These are phyloP conservation scores for Euura lappo DNA, from an alignment of 1,140 invertebrate species.

Conservation along the genomic window DNA sequence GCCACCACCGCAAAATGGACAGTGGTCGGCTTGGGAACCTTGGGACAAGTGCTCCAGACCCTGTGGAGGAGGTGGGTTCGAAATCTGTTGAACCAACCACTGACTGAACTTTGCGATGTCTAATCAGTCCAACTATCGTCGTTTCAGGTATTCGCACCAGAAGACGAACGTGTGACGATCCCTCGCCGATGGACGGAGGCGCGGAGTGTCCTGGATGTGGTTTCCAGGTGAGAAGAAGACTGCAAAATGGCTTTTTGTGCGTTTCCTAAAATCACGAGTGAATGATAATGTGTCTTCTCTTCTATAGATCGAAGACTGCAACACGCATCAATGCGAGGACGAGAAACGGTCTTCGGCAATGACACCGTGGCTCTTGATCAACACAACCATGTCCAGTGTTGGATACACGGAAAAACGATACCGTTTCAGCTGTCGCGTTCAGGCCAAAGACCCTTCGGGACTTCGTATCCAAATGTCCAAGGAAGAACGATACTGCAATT, in stretches of 20 bases:
- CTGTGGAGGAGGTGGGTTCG: conserved; percentile 65
- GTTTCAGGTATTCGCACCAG: conserved; percentile 54
- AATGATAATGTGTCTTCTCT: not conserved
- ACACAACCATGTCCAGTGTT: conserved; percentile 55
- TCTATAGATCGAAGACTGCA: conserved; percentile 71
- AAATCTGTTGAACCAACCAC: conserved; percentile 41
- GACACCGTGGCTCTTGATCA: conserved; percentile 78
- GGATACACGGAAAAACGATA: conserved; percentile 76
- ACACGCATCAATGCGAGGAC: conserved; percentile 71
- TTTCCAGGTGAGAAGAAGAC: conserved; percentile 36
- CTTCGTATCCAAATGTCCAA: conserved; percentile 71
- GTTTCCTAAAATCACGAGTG: too few species aligned
- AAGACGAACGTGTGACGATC: conserved; percentile 69
- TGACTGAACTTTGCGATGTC: not conserved
- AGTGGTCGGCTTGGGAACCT: conserved; percentile 76
- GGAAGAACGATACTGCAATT: conserved; percentile 75
- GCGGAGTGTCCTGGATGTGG: conserved; percentile 72
- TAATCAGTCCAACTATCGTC: too few species aligned
- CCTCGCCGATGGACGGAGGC: conserved; percentile 68
- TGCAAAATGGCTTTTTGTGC: not conserved
- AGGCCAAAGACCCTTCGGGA: conserved; percentile 69
- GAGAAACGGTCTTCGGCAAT: conserved; percentile 71
- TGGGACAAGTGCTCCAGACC: conserved; percentile 71
- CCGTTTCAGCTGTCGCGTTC: conserved; percentile 79
- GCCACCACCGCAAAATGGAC: conserved; percentile 69